Percentiles rank a stretch among this genome's conserved stretches.
These are phyloP conservation scores for Leptinotarsa rubiginosa DNA, from an alignment of 2,888 invertebrate species.

Conservation along the genomic window DNA sequence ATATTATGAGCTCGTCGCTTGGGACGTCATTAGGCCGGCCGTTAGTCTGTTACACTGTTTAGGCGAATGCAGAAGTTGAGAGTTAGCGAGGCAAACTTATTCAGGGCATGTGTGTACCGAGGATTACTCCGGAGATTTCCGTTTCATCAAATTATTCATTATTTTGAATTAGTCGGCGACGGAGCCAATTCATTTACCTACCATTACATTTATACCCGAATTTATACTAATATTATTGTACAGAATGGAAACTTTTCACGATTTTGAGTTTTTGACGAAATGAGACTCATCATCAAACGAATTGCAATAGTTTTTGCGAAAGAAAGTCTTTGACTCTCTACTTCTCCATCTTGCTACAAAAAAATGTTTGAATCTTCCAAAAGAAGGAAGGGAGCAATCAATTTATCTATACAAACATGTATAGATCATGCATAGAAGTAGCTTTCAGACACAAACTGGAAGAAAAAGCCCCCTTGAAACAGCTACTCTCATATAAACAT, in stretches of 20 bases:
- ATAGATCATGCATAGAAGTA: too few species aligned
- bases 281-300: background rate
- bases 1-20: background rate
- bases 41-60: slow-evolving; percentile 14
- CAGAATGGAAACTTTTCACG: background rate
- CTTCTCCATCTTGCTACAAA: too few species aligned
- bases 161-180: background rate
- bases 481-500: too few species aligned
- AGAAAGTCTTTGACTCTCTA: too few species aligned
- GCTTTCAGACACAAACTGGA: too few species aligned
- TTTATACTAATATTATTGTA: background rate
- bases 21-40: slow-evolving; percentile 12
- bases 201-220: background rate
- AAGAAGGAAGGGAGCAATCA: too few species aligned
- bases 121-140: slow-evolving; percentile 20
- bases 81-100: background rate
- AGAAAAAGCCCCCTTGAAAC: too few species aligned
- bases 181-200: background rate
- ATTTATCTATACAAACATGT: too few species aligned
- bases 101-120: background rate
- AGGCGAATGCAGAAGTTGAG: slow-evolving; percentile 13
- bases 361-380: too few species aligned
- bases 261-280: background rate
- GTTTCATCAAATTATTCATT: slow-evolving; percentile 1
- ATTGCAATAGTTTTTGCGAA: background rate